phyloP scores from a whole-genome alignment of 2,888 invertebrate genomes.

The Campopleginae sp. region DNA sequence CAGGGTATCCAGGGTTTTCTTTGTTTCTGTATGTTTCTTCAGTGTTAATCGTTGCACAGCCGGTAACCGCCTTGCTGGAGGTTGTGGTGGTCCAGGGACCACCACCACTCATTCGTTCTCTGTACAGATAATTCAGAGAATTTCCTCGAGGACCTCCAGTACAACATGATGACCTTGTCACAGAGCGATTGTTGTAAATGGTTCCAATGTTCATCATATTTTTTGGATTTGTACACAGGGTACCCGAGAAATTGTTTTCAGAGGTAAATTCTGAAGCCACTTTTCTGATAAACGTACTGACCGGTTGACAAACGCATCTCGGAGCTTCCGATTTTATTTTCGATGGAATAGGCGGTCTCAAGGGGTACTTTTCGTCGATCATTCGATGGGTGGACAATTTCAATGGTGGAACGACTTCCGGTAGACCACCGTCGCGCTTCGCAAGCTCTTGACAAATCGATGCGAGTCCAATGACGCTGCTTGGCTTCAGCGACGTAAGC shows the following conservation, averaged over 20 bases:
- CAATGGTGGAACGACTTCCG: slow-evolving; percentile 55
- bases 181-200: neutral
- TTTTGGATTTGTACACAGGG: slow-evolving; percentile 60
- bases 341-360: slow-evolving; percentile 2
- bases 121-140: slow-evolving; percentile 33
- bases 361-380: slow-evolving; percentile 23
- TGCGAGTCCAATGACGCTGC: slow-evolving; percentile 71
- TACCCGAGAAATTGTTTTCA: slow-evolving; percentile 53
- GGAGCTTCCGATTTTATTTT: neutral
- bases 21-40: slow-evolving; percentile 1
- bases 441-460: slow-evolving; percentile 71
- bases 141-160: slow-evolving; percentile 13
- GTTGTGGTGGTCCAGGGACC: slow-evolving; percentile 65
- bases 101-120: slow-evolving; percentile 73
- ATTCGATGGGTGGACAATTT: slow-evolving; percentile 40
- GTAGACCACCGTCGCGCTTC: slow-evolving; percentile 69
- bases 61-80: neutral
- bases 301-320: slow-evolving; percentile 47
- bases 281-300: slow-evolving; percentile 29
- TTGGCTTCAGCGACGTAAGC: slow-evolving; percentile 53
- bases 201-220: slow-evolving; percentile 28
- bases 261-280: slow-evolving; percentile 62
- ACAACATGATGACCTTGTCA: slow-evolving; percentile 33
- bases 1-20: slow-evolving; percentile 30
- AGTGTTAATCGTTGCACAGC: neutral